Base-by-base conservation (phyloP, 1,140 invertebrate genomes). In the Drosophila leontia region DNA sequence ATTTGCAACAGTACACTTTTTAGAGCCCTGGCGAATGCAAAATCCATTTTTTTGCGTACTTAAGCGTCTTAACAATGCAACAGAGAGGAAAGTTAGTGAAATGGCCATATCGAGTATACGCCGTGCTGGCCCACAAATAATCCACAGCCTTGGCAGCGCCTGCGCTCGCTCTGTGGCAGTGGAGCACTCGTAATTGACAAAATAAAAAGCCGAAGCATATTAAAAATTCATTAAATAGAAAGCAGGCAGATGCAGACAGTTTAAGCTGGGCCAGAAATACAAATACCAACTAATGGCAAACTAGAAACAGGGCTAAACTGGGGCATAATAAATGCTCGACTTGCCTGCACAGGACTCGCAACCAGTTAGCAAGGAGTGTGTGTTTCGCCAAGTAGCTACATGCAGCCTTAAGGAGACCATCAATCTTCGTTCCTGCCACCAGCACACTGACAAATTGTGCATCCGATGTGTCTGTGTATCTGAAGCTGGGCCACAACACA, bases 161-260 rank as follows among this genome's bases (percentile, higher is more conserved):
- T 29, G 56, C 75, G 77, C 72, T 78, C 69, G 64, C 78, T 48
- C 50, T 75, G 51, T 75, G 47, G 32, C 26, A 47, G 58, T 44
- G 45, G 45, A 60, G 80, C 67, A 39, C 67, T 56, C 48, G 50
- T 83, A 87, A 76, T 83, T 80, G 65, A 77, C 68, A 83, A 78
- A 71, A 78, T 56, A 67, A 74, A 71, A 78, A 68, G 58, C 34
- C 39, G 65, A 69, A 70, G 72, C 80, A 75, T 84, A 83, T 87
- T 90, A 87, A 78, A 90, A 84, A 84, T 88, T 90, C 83, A 86
- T 86, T 87, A 86, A 87, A 86, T 72, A 77, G 76, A 88, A 86
- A 83, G 69, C 75, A 53, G 34, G 37, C 64, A 55, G 47, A 70
- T 55, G 50, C 44, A 71, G 51, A 45, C 51, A 70, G 51, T 39